These are phyloP conservation scores for Aphaenogaster rudis DNA, from an alignment of 1,140 invertebrate species.

Conservation along the genomic window DNA sequence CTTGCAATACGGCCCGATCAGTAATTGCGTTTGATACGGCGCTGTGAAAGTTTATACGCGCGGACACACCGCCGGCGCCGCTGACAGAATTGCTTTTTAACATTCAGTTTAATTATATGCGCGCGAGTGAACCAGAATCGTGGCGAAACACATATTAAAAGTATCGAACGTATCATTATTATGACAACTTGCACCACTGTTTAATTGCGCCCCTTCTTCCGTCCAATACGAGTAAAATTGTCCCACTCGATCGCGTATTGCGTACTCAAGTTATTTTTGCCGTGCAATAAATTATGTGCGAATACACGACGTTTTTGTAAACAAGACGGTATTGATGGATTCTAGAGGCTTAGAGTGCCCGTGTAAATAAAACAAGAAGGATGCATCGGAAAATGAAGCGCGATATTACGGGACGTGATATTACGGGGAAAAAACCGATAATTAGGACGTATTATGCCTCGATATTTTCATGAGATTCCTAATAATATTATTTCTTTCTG, in stretches of 20 bases:
- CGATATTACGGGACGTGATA: neutral
- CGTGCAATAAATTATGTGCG: neutral
- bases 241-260: neutral
- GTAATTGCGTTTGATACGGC: slow-evolving; percentile 64
- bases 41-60: slow-evolving; percentile 61
- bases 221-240: slow-evolving; percentile 28
- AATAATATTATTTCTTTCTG: slow-evolving; percentile 27
- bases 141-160: neutral
- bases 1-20: slow-evolving; percentile 47
- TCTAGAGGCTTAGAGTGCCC: slow-evolving; percentile 16
- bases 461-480: neutral
- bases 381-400: neutral
- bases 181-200: slow-evolving; percentile 6
- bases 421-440: slow-evolving; percentile 1
- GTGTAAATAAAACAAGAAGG: neutral
- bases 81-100: slow-evolving; percentile 54
- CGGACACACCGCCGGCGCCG: slow-evolving; percentile 27
- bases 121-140: neutral
- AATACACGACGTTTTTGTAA: slow-evolving; percentile 36
- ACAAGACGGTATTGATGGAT: slow-evolving; percentile 34
- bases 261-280: neutral
- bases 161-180: slow-evolving; percentile 44
- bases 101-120: slow-evolving; percentile 41
- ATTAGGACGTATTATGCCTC: slow-evolving; percentile 33
- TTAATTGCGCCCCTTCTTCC: slow-evolving; percentile 45